These are phyloP conservation scores for Bombus superbus DNA, from an alignment of 1,140 invertebrate species.

Conservation along the genomic window DNA sequence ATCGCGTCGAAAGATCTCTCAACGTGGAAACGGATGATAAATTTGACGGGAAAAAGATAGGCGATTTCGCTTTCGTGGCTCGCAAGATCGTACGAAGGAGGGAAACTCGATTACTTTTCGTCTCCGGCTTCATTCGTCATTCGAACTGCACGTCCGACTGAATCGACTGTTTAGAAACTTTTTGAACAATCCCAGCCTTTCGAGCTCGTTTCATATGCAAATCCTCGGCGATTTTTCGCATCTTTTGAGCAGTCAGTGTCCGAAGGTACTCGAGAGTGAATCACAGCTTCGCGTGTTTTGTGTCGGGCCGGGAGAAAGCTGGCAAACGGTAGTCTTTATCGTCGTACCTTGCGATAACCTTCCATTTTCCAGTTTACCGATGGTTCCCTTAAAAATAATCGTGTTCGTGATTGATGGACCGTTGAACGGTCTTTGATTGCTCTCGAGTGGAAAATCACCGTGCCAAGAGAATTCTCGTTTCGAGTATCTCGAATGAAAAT, in stretches of 20 bases:
- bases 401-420: slow-evolving; percentile 15
- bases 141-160: neutral
- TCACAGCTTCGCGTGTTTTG: slow-evolving; percentile 32
- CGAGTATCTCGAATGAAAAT: neutral
- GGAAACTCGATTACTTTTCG: neutral
- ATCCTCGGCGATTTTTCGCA: neutral
- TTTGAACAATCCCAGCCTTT: neutral
- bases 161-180: neutral
- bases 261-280: slow-evolving; percentile 2
- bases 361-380: slow-evolving; percentile 9
- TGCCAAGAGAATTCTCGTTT: neutral
- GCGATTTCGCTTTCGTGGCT: neutral
- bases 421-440: slow-evolving; percentile 23
- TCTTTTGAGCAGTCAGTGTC: neutral
- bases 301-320: slow-evolving; percentile 34
- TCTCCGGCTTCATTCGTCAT: neutral
- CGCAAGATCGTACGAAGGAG: neutral
- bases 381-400: slow-evolving; percentile 3
- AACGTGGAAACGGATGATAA: neutral
- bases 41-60: neutral
- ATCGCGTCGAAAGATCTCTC: neutral
- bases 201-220: slow-evolving; percentile 34
- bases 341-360: slow-evolving; percentile 40
- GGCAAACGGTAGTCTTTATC: slow-evolving; percentile 51
- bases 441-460: slow-evolving; percentile 19